Evolutionary conservation across 64 coral and sea anemone species (phyloP), one percentile per base, ranked within the genome.

Genomic region (Catalaphyllia jardinei): DNA sequence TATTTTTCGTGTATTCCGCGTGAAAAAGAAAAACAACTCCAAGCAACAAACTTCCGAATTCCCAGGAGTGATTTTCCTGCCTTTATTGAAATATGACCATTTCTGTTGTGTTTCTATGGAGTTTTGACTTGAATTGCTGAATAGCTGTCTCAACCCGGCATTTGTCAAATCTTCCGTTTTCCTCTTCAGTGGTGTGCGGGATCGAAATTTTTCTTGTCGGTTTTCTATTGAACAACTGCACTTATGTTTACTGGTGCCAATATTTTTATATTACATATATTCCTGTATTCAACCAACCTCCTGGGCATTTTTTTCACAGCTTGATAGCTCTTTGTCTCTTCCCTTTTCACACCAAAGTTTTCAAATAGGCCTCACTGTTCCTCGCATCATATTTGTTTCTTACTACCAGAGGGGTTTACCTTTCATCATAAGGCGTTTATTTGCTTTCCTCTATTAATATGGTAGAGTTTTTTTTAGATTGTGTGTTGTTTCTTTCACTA

Each of bases 91-190:
- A 77, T 52, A 77, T 24, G 75, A 77, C 75, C 42, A 77, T 51
- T 77, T 77, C 35, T 77, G 75, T 77, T 77, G 39, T 77, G 75
- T 52, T 77, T 77, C 42, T 77, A 38, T 77, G 75, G 75, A 51
- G 75, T 46, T 46, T 77, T 77, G 75, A 77, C 75, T 77, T 77
- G 75, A 77, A 77, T 77, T 77, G 49, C 39, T 77, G 75, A 77
- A 77, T 49, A 50, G 75, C 75, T 51, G 75, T 77, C 75, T 77
- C 75, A 77, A 77, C 46, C 75, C 18, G 18, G 60, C 60, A 61
- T 61, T 61, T 61, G 60, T 61, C 18, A 61, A 61, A 61, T 4
- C 60, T 61, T 61, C 4, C 1, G 60, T 61, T 61, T 61, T 61
- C 60, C 60, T 15, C 60, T 61, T 4, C 75, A 77, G 75, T 77